Percentiles rank a stretch among this genome's conserved stretches.
These are phyloP conservation scores for Apis laboriosa DNA, from an alignment of 1,140 invertebrate species.

Conservation along the genomic window DNA sequence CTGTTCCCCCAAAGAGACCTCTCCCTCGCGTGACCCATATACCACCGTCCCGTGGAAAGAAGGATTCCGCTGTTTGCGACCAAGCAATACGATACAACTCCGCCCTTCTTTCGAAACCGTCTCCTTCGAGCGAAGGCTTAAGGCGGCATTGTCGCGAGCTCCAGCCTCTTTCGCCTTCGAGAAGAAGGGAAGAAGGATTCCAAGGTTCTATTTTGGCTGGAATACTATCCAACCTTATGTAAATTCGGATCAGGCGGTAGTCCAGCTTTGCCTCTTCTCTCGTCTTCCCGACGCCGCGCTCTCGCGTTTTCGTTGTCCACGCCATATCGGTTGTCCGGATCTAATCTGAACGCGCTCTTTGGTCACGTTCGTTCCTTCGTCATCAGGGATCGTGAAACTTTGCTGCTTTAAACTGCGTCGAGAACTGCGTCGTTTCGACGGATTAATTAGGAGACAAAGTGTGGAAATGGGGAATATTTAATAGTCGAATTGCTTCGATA, in stretches of 20 bases:
- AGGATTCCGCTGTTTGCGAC: slow-evolving; percentile 57
- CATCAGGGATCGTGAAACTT: too few species aligned
- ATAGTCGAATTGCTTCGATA: too few species aligned
- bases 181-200: slow-evolving; percentile 29
- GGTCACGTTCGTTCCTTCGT: too few species aligned
- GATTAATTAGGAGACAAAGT: too few species aligned
- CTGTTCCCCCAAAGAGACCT: slow-evolving; percentile 31
- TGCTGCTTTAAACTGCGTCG: too few species aligned
- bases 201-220: slow-evolving; percentile 40
- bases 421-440: too few species aligned
- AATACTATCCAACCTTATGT: slow-evolving; percentile 46
- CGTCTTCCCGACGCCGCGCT: not conserved
- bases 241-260: slow-evolving; percentile 58
- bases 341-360: too few species aligned
- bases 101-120: slow-evolving; percentile 16
- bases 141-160: slow-evolving; percentile 49
- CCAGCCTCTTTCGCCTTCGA: slow-evolving; percentile 44
- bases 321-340: not conserved
- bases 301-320: not conserved
- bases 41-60: slow-evolving; percentile 38
- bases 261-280: slow-evolving; percentile 28
- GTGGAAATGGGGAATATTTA: too few species aligned
- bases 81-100: slow-evolving; percentile 43
- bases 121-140: slow-evolving; percentile 39
- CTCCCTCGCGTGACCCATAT: slow-evolving; percentile 35